phyloP scores from a whole-genome alignment of 2,797 vertebrate genomes.

The Chaetodon trifasciatus region DNA sequence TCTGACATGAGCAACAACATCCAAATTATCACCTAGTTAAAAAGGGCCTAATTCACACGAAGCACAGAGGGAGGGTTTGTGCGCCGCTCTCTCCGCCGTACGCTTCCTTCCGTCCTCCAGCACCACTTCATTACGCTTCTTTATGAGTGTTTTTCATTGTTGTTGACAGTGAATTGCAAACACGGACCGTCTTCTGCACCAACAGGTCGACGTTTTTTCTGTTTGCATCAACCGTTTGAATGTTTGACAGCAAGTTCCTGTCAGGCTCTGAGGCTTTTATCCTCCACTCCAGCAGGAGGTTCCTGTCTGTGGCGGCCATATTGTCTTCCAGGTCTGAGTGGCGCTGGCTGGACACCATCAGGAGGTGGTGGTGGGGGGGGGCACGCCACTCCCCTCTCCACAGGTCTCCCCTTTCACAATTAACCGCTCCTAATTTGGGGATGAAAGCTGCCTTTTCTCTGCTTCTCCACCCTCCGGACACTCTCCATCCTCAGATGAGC shows the following conservation, averaged over 20 bases:
- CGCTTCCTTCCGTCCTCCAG: slow-evolving; percentile 24
- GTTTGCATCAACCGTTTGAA: slow-evolving; percentile 44
- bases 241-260: slow-evolving; percentile 78
- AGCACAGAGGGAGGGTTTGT: slow-evolving; percentile 60
- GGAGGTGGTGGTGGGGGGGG: slow-evolving; percentile 17
- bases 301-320: slow-evolving; percentile 75
- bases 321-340: slow-evolving; percentile 74
- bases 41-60: slow-evolving; percentile 57
- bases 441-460: slow-evolving; percentile 78
- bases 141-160: slow-evolving; percentile 27
- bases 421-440: slow-evolving; percentile 84
- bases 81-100: slow-evolving; percentile 7
- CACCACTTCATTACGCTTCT: slow-evolving; percentile 22
- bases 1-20: slow-evolving; percentile 74
- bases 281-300: slow-evolving; percentile 74
- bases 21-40: slow-evolving; percentile 81
- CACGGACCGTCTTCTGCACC: slow-evolving; percentile 23
- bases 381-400: slow-evolving; percentile 76
- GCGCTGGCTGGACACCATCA: slow-evolving; percentile 57
- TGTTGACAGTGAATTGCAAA: slow-evolving; percentile 11
- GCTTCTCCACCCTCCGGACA: slow-evolving; percentile 54
- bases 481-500: slow-evolving; percentile 54
- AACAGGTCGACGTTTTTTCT: slow-evolving; percentile 48
- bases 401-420: slow-evolving; percentile 85
- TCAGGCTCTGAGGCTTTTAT: slow-evolving; percentile 72